Evolutionary conservation across 2,113 vertebrate genomes (phyloP).

Genomic region (Peromyscus polionotus): DNA sequence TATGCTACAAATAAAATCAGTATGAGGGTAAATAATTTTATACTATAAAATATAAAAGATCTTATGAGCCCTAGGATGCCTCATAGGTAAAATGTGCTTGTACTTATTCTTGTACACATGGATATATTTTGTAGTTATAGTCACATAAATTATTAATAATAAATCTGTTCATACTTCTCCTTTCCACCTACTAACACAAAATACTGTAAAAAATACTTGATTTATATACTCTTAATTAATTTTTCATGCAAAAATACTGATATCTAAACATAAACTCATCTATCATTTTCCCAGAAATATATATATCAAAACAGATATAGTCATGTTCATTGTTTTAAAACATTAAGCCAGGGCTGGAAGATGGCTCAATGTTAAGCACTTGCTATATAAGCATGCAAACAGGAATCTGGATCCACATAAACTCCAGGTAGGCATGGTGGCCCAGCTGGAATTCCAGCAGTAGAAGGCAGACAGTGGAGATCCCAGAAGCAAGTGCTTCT

Average conservation of each 20-base stretch:
- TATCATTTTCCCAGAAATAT: background rate
- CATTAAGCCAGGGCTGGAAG: background rate
- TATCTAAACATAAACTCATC: background rate
- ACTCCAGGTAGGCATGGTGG: background rate
- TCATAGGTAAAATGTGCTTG: background rate
- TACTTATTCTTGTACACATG: background rate
- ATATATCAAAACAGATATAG: background rate
- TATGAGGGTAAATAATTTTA: constrained; percentile 17
- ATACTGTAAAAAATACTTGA: background rate
- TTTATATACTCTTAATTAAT: background rate
- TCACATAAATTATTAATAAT: background rate
- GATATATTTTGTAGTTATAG: background rate
- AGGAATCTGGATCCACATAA: background rate
- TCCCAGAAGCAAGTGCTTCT: background rate
- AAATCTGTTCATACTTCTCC: background rate
- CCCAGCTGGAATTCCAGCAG: background rate
- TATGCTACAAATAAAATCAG: constrained; percentile 39
- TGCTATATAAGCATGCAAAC: background rate
- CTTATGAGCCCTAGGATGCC: constrained; percentile 68
- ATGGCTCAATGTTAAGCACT: background rate
- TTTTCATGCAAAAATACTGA: background rate
- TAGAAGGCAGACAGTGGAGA: background rate
- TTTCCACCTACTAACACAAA: background rate
- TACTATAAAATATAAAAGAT: constrained; percentile 28
- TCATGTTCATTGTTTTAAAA: background rate